Evolutionary conservation across 2,797 vertebrate genomes (phyloP).

Genomic region (Phaenicophaeus curvirostris): DNA sequence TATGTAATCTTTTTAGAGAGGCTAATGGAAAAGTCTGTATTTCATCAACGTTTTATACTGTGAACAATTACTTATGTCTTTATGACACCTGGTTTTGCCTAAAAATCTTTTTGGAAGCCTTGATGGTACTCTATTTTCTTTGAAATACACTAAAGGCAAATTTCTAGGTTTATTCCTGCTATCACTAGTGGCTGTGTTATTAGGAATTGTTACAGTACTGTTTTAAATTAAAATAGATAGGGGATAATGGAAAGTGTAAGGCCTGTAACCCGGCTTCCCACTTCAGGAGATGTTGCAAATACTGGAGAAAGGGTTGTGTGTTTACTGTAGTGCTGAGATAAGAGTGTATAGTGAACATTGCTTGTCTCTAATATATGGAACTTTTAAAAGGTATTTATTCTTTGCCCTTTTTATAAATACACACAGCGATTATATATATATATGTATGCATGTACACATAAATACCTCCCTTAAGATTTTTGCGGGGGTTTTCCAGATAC

Average conservation of each 20-base stretch:
- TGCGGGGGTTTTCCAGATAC: not conserved
- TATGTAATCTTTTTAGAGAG: slow-evolving; percentile 1
- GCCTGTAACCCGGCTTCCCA: not conserved
- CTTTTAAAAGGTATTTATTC: not conserved
- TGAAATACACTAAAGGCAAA: not conserved
- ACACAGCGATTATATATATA: no score
- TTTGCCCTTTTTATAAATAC: not conserved
- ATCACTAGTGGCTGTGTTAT: not conserved
- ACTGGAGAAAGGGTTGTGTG: not conserved
- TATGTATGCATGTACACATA: accelerated
- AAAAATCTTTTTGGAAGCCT: not conserved
- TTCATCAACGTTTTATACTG: slow-evolving; percentile 38
- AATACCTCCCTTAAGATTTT: not conserved
- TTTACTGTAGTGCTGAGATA: not conserved
- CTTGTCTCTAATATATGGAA: not conserved
- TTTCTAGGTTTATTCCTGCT: not conserved
- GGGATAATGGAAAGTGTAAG: not conserved
- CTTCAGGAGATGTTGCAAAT: not conserved
- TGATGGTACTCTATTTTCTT: not conserved
- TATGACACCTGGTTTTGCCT: not conserved
- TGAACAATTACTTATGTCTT: not conserved
- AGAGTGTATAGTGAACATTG: not conserved
- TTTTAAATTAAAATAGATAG: not conserved
- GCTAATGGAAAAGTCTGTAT: slow-evolving; percentile 16
- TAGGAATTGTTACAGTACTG: not conserved